Evolutionary conservation across 1,140 invertebrate species (phyloP).

Genomic region (Zaprionus taronus): DNA sequence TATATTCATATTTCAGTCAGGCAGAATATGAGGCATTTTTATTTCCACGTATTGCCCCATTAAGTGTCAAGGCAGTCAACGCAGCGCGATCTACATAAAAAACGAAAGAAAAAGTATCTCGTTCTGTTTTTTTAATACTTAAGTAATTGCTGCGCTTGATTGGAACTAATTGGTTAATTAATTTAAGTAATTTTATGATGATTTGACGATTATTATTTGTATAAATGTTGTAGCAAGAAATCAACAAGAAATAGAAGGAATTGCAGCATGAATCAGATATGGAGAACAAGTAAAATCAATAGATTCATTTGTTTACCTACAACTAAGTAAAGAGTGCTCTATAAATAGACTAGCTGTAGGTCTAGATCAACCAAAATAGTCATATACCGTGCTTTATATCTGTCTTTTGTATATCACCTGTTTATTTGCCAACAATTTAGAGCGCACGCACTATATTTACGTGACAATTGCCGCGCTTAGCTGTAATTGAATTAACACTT

Average conservation of each 20-base stretch:
- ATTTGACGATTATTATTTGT: conserved; percentile 6
- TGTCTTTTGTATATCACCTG: not conserved
- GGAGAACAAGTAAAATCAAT: not conserved
- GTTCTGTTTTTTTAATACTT: not conserved
- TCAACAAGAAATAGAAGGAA: not conserved
- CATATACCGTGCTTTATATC: not conserved
- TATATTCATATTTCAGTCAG: not conserved
- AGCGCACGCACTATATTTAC: conserved; percentile 19
- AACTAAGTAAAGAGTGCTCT: not conserved
- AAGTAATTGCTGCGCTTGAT: conserved; percentile 1
- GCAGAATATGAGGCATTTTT: conserved; percentile 28
- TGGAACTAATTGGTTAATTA: conserved; percentile 11
- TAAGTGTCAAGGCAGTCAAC: conserved; percentile 25
- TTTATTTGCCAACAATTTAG: conserved; percentile 33
- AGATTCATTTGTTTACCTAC: not conserved
- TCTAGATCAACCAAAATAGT: not conserved
- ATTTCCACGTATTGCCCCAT: conserved; percentile 19
- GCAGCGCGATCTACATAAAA: conserved; percentile 14
- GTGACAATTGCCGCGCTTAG: conserved; percentile 23
- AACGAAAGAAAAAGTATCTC: conserved; percentile 15
- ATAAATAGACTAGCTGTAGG: not conserved
- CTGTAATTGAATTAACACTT: conserved; percentile 75
- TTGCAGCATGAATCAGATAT: not conserved
- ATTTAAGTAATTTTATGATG: conserved; percentile 10
- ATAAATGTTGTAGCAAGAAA: not conserved